Evolutionary conservation across 2,113 vertebrate species (phyloP).

Genomic region (Tupaia tana): DNA sequence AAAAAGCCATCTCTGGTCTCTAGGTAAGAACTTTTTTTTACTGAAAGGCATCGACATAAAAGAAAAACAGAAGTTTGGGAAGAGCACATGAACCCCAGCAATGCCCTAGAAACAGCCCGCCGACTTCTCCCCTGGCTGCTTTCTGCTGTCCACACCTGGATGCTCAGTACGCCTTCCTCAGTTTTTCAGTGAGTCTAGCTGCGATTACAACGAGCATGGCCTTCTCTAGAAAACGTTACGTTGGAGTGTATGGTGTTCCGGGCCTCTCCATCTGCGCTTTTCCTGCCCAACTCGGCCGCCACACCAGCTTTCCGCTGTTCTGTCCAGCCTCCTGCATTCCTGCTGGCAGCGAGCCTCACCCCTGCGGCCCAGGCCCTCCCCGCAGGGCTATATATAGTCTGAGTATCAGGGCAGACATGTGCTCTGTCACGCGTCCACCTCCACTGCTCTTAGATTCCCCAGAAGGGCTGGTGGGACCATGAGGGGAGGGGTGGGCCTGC

Average conservation of each 20-base stretch:
- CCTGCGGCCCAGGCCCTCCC: not conserved
- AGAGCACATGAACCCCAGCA: not conserved
- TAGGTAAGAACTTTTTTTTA: not conserved
- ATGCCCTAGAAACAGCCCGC: accelerated
- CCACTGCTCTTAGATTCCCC: not conserved
- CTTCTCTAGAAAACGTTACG: not conserved
- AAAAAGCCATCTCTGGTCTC: not conserved
- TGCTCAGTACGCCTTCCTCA: accelerated
- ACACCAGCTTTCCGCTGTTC: not conserved
- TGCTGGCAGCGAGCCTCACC: not conserved
- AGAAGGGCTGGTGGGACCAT: not conserved
- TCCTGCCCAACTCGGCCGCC: not conserved
- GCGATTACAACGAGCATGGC: accelerated
- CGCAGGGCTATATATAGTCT: not conserved
- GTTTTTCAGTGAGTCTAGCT: not conserved
- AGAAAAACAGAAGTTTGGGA: not conserved
- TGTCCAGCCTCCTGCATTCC: not conserved
- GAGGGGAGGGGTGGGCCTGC: not conserved
- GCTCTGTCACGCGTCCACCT: not conserved
- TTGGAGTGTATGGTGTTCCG: accelerated
- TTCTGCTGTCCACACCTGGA: not conserved
- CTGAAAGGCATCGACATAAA: not conserved
- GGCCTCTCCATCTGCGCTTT: not conserved
- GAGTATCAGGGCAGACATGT: not conserved
- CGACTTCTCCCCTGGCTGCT: accelerated